Base-by-base conservation (phyloP, 2,113 vertebrate genomes). In the Erythrolamprus reginae region DNA sequence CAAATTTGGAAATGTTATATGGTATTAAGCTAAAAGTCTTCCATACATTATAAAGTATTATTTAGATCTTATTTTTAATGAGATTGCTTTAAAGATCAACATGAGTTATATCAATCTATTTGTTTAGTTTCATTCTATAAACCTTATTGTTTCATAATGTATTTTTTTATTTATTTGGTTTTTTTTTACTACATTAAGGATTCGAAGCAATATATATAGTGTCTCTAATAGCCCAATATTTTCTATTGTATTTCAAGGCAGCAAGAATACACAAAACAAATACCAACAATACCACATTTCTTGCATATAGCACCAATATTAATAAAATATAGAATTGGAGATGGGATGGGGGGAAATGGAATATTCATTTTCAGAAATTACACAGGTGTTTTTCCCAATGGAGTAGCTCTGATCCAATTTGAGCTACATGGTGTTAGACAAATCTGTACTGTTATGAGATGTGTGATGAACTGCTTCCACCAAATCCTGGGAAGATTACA, bases 201-300 rank as follows among this genome's bases (percentile, higher is more conserved):
- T 10, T 12, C 56, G 23, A 33, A 19, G 50, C 61, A 15, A 85
- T 89, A 84, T 93, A 84, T 93, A 93, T 93, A 93, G 91, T 70
- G 90, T 87, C 89, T 50, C 17, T 38, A 89, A 90, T 83, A 4
- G 23, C 21, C 4, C 23, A 24, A 26, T 47, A 3, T 83, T 47
- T 83, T 83, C 23, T 47, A 24, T 10, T 83, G 47, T 83, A 83
- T 26, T 83, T 83, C 23, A 47, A 26, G 47, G 82, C 82, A 47
- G 42, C 65, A 38, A 8, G n/a, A 38, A 77, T 38, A 77, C 33
- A 38, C 15, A 38, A 21, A 77, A 77, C 33, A 77, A n/a, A 3
- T 77, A 77, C 17, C 65, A 65, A 12, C 28, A 65, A 4, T 65
- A 10, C 28, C 58, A 65, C n/a, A n/a, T 58, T n/a, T 13, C 28